phyloP scores from a whole-genome alignment of 2,113 vertebrate genomes.

The Glareola pratincola region DNA sequence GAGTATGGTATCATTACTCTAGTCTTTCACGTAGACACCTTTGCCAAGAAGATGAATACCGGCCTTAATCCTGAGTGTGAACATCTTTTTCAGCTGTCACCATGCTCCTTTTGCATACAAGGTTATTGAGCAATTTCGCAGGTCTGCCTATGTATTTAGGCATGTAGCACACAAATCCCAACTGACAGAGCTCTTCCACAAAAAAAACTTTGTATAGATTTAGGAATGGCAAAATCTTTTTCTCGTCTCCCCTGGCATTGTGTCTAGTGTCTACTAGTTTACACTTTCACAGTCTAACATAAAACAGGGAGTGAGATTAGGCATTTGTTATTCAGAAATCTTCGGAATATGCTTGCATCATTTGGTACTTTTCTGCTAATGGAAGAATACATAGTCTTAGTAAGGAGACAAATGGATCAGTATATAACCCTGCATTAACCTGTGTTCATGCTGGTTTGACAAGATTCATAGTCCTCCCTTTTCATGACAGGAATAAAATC shows the following conservation, averaged over 20 bases:
- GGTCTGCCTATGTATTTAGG: neutral
- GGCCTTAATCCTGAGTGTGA: slow-evolving; percentile 4
- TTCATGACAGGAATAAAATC: neutral
- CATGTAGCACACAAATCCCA: neutral
- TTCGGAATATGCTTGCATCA: neutral
- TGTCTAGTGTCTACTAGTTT: neutral
- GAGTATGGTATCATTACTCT: slow-evolving; percentile 30
- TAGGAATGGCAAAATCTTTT: neutral
- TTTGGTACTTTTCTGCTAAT: neutral
- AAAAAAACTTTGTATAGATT: neutral
- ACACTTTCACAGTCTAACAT: neutral
- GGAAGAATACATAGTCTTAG: neutral
- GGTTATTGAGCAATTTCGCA: neutral
- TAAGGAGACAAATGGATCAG: neutral
- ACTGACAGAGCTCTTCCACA: neutral
- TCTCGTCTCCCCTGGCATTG: neutral
- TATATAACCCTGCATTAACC: neutral
- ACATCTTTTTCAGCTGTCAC: slow-evolving; percentile 41
- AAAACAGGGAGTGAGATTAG: neutral
- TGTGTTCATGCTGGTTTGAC: neutral
- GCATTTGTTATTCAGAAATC: neutral
- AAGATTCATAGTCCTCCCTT: neutral
- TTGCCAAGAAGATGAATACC: slow-evolving; percentile 54
- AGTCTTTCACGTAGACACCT: slow-evolving; percentile 8
- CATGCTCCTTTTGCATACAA: neutral